A percentile compares a stretch with the other conserved stretches of the same genome.
phyloP scores from a whole-genome alignment of 1,140 invertebrate genomes.

The Phenacoccus solenopsis region DNA sequence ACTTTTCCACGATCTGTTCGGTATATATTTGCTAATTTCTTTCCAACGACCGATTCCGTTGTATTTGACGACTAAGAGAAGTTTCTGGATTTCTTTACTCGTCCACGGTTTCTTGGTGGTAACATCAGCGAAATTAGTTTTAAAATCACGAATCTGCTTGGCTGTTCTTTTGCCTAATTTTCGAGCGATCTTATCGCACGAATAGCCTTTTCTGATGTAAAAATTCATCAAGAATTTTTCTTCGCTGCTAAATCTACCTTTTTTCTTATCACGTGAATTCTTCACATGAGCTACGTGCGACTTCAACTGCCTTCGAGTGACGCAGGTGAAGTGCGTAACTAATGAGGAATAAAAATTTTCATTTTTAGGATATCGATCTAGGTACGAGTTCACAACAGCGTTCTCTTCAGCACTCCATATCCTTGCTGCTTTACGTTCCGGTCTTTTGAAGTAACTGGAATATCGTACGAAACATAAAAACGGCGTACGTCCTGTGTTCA shows the following conservation, averaged over 20 bases:
- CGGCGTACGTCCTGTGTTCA: neutral
- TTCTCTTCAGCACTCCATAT: neutral
- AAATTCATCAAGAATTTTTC: neutral
- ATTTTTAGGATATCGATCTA: neutral
- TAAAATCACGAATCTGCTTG: neutral
- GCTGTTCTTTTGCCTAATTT: neutral
- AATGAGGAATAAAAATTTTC: neutral
- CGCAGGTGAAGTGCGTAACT: neutral
- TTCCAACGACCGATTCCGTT: neutral
- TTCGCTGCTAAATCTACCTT: neutral
- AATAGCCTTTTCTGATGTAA: neutral
- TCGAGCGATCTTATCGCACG: neutral
- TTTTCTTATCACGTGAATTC: neutral
- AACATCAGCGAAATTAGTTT: neutral
- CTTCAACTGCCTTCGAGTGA: neutral
- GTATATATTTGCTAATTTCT: neutral
- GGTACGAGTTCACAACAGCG: neutral
- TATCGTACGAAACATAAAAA: neutral
- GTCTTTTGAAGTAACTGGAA: neutral
- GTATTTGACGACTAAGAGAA: neutral
- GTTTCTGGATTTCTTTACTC: neutral
- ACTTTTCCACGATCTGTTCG: neutral
- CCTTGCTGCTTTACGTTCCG: neutral
- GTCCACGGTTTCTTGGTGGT: neutral
- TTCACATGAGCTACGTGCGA: neutral